Evolutionary conservation across 2,888 invertebrate species (phyloP).

Genomic region (Chloroclystis v-ata): DNA sequence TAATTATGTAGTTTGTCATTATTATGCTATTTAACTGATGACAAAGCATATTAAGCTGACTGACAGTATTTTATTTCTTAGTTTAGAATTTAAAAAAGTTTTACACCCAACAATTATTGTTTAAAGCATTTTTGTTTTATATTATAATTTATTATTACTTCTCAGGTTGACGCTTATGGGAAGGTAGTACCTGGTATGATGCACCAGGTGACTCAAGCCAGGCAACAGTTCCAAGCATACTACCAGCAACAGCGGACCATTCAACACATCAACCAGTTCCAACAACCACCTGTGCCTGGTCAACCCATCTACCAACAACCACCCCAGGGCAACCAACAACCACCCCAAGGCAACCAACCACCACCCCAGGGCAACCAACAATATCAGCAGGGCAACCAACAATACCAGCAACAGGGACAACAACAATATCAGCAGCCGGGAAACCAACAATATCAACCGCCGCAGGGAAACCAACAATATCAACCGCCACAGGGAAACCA

Average conservation of each 20-base stretch:
- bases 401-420: slow-evolving; percentile 23
- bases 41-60: too few species aligned
- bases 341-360: slow-evolving; percentile 29
- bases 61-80: too few species aligned
- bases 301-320: slow-evolving; percentile 26
- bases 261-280: slow-evolving; percentile 32
- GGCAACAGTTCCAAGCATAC: slow-evolving; percentile 44
- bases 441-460: slow-evolving; percentile 26
- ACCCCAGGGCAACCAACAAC: slow-evolving; percentile 22
- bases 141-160: not conserved
- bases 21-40: too few species aligned
- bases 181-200: slow-evolving; percentile 61
- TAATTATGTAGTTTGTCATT: too few species aligned
- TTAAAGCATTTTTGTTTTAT: too few species aligned
- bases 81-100: too few species aligned
- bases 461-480: slow-evolving; percentile 27
- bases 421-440: slow-evolving; percentile 23
- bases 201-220: slow-evolving; percentile 61
- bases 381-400: slow-evolving; percentile 30
- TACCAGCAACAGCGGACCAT: slow-evolving; percentile 47
- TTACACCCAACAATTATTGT: too few species aligned
- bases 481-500: slow-evolving; percentile 33
- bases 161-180: slow-evolving; percentile 62
- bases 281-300: slow-evolving; percentile 30
- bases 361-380: slow-evolving; percentile 30